These are phyloP conservation scores for Procapra przewalskii DNA, from an alignment of 2,113 vertebrate genomes.

Conservation along the genomic window DNA sequence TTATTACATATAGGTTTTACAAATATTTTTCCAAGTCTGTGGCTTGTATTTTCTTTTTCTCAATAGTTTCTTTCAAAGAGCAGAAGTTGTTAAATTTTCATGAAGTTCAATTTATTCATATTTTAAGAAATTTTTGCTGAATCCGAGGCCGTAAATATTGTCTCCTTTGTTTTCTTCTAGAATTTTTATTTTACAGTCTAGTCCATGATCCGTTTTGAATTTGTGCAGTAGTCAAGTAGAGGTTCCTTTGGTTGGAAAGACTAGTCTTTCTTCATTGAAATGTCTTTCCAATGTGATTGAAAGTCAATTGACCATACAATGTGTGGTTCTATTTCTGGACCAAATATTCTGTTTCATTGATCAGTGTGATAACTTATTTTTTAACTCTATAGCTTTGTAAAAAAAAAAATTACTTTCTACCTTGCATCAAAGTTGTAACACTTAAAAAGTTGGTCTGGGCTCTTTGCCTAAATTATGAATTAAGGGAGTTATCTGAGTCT, in stretches of 20 bases:
- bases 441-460: background rate
- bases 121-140: slow-evolving; percentile 1
- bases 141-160: background rate
- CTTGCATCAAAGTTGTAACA: background rate
- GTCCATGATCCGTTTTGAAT: background rate
- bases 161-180: background rate
- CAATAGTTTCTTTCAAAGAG: background rate
- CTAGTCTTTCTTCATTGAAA: background rate
- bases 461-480: background rate
- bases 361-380: background rate
- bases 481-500: background rate
- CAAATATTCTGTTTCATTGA: background rate
- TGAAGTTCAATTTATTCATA: background rate
- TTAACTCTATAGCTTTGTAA: background rate
- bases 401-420: background rate
- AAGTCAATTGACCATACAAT: background rate
- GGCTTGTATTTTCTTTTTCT: background rate
- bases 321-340: background rate
- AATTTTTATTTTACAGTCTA: background rate
- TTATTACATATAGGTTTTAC: background rate
- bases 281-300: background rate
- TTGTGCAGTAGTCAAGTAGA: background rate
- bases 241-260: background rate
- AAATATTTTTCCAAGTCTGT: background rate
- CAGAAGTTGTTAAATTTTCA: background rate